phyloP scores from a whole-genome alignment of 2,797 vertebrate species.

The Coccyzus lansbergi region DNA sequence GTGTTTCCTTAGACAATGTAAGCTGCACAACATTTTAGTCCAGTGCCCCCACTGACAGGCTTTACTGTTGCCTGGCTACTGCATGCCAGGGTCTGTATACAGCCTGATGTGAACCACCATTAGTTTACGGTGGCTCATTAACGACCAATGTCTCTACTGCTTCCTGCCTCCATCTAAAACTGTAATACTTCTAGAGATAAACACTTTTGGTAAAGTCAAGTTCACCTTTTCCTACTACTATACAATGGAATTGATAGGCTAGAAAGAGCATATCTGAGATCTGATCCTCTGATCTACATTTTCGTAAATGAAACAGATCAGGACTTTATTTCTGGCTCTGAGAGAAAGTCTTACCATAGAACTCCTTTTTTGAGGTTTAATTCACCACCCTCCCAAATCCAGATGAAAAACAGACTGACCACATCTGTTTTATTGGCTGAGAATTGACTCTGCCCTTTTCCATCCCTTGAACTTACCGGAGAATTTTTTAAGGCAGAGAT shows the following conservation, averaged over 20 bases:
- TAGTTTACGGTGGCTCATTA: background rate
- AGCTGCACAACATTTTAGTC: background rate
- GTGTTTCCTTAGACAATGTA: background rate
- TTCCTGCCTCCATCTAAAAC: background rate
- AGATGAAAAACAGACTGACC: background rate
- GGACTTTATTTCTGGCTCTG: background rate
- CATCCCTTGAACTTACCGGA: background rate
- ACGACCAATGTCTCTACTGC: background rate
- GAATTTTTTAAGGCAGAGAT: background rate
- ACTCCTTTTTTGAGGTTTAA: background rate
- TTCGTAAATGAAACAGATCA: background rate
- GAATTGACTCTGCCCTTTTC: rapidly evolving
- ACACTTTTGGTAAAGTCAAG: background rate
- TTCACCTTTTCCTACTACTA: background rate
- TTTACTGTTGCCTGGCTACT: background rate
- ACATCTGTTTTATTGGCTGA: background rate
- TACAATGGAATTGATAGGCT: background rate
- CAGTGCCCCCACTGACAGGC: background rate
- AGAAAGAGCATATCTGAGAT: background rate
- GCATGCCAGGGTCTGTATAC: rapidly evolving
- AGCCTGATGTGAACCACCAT: background rate
- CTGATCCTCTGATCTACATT: background rate
- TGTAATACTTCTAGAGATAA: background rate
- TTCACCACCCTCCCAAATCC: background rate
- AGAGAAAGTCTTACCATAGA: background rate